Percentiles rank a stretch among this genome's conserved stretches.
Conservation (phyloP, 2,888 invertebrate species). For the Bembecia ichneumoniformis region DNA sequence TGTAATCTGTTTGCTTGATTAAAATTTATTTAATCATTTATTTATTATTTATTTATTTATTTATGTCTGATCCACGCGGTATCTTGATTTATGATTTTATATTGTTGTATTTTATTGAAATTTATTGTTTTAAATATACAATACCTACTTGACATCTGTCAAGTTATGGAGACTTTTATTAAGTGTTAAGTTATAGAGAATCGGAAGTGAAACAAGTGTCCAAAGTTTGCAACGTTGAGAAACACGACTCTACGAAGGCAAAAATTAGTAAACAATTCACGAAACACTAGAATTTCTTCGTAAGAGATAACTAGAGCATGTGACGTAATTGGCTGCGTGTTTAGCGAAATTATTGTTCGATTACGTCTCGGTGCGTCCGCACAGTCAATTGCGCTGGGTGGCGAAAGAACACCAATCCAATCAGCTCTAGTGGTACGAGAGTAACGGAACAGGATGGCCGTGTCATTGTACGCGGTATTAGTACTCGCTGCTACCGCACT, state of each 20-base stretch:
- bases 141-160: no score
- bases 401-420: conserved; percentile 55
- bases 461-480: conserved; percentile 48
- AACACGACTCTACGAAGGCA: background rate
- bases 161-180: no score
- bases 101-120: no score
- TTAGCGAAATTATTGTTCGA: background rate
- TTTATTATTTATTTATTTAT: no score
- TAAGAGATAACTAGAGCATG: background rate
- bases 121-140: no score
- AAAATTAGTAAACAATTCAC: background rate
- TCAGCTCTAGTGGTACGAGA: conserved; percentile 49
- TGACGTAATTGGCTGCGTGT: background rate
- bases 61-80: no score
- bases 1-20: no score
- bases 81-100: no score
- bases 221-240: conserved; percentile 33
- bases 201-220: conserved; percentile 45
- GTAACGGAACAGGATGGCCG: conserved; percentile 52
- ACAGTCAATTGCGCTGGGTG: conserved; percentile 30
- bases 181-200: no score
- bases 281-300: background rate
- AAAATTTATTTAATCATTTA: no score
- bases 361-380: conserved; percentile 17
- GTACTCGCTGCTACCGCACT: conserved; percentile 52